Evolutionary conservation across 2,113 vertebrate genomes (phyloP), one percentile per base, ranked within the genome.

Genomic region (Tachycineta bicolor): DNA sequence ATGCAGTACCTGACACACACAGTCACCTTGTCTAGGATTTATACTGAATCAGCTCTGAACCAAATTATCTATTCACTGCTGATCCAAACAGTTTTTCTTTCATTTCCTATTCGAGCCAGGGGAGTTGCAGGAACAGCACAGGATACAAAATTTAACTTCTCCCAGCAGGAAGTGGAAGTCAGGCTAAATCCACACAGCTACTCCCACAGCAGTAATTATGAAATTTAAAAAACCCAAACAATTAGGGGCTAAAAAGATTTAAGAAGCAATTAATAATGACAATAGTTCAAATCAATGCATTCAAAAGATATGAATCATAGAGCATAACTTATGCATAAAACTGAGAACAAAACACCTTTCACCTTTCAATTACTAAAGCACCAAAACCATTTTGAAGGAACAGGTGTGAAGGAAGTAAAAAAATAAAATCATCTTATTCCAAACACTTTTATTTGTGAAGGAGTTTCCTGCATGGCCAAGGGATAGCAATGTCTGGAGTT

Each of bases 371-470:
- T 88, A n/a, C 46, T 75, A 62, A 58, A 63, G 64, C 65, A 59
- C 52, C 31, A 34, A 3, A 52, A 59, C 25, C 53, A 37, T 34
- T 94, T 68, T 64, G 18, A 47, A 92, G 71, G 63, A 88, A 68
- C 34, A 85, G 29, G 53, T 73, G 34, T 69, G 63, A 86, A 90
- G 47, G 43, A 52, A 77, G 71, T 95, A 19, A 92, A 86, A 94
- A 87, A 96, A 74, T 87, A 79, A 52, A 59, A 76, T 75, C 6
- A 0, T 37, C 25, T 87, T 93, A 90, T 67, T 95, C 87, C 90
- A 94, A 93, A 94, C 28, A 41, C 41, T 96, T 93, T 93, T 96
- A 89, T 96, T 96, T 77, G 75, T 46, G 69, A 31, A 76, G 68
- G 80, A 49, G 47, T 86, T 85, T 82, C 49, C 93, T 89, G 71